These are phyloP conservation scores for Exephanes ischioxanthus DNA, from an alignment of 2,888 invertebrate genomes.

Conservation along the genomic window DNA sequence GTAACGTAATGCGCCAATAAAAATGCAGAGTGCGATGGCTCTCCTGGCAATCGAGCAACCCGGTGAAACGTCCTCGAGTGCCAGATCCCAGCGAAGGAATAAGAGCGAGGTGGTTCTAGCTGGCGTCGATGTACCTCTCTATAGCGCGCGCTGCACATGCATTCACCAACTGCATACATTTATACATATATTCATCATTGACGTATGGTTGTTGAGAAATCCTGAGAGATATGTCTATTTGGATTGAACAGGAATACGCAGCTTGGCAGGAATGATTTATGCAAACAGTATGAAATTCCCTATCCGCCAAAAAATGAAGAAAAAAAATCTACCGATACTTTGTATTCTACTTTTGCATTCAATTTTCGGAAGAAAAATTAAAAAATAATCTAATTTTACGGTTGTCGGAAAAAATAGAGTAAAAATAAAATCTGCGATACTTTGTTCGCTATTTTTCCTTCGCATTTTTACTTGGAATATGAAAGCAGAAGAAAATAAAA, in stretches of 20 bases:
- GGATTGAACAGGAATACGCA: slow-evolving; percentile 3
- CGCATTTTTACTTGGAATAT: neutral
- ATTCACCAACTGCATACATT: neutral
- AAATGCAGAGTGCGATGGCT: slow-evolving; percentile 77
- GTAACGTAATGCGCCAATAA: slow-evolving; percentile 78
- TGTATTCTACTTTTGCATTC: neutral
- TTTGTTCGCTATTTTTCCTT: neutral
- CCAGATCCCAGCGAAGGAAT: slow-evolving; percentile 30
- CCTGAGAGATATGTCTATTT: slow-evolving; percentile 25
- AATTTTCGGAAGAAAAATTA: neutral
- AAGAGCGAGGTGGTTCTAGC: slow-evolving; percentile 15
- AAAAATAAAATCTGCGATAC: neutral
- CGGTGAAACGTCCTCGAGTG: slow-evolving; percentile 57
- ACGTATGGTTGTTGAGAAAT: slow-evolving; percentile 3
- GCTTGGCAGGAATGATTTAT: neutral
- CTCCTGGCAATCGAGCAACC: slow-evolving; percentile 62
- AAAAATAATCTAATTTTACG: neutral
- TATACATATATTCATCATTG: neutral
- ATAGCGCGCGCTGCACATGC: slow-evolving; percentile 43
- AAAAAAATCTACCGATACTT: neutral
- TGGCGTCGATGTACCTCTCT: slow-evolving; percentile 14
- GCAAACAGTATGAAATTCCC: neutral
- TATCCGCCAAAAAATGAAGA: neutral
- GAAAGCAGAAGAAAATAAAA: neutral
- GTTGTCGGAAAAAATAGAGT: neutral